A percentile compares a stretch with the other conserved stretches of the same genome.
phyloP scores from a whole-genome alignment of 2,113 vertebrate genomes.

The Oxygymnocypris stewartii region DNA sequence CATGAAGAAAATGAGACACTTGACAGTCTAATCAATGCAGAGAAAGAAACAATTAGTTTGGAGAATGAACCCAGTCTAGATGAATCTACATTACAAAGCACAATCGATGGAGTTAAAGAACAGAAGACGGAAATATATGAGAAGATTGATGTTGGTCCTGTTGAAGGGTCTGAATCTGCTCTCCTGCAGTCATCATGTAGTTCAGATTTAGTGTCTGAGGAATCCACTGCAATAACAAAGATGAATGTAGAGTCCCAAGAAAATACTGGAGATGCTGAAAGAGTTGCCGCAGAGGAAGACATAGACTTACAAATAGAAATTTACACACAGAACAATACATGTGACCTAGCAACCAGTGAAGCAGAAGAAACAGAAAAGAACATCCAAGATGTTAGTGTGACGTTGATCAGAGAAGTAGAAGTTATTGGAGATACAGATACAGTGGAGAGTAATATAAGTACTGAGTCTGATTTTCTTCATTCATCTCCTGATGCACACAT shows the following conservation, averaged over 20 bases:
- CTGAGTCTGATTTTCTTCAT: background rate
- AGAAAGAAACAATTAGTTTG: background rate
- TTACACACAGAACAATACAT: background rate
- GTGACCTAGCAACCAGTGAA: background rate
- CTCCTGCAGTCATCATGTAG: background rate
- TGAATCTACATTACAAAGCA: background rate
- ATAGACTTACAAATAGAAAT: background rate
- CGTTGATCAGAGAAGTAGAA: background rate
- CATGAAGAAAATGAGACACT: background rate
- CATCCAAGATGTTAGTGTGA: background rate
- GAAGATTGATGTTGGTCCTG: background rate
- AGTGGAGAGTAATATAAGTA: background rate
- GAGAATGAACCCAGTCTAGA: background rate
- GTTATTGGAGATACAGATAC: background rate
- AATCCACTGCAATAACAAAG: background rate
- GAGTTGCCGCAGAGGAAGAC: background rate
- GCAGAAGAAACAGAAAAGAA: background rate
- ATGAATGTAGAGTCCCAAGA: background rate
- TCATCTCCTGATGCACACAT: background rate
- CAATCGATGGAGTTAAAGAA: background rate
- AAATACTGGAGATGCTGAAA: background rate
- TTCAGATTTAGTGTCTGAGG: background rate
- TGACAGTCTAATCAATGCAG: background rate
- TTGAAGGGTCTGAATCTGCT: background rate
- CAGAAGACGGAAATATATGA: background rate